A percentile compares a stretch with the other conserved stretches of the same genome.
Evolutionary conservation across 2,113 vertebrate species (phyloP).

Genomic region (Osmerus eperlanus): DNA sequence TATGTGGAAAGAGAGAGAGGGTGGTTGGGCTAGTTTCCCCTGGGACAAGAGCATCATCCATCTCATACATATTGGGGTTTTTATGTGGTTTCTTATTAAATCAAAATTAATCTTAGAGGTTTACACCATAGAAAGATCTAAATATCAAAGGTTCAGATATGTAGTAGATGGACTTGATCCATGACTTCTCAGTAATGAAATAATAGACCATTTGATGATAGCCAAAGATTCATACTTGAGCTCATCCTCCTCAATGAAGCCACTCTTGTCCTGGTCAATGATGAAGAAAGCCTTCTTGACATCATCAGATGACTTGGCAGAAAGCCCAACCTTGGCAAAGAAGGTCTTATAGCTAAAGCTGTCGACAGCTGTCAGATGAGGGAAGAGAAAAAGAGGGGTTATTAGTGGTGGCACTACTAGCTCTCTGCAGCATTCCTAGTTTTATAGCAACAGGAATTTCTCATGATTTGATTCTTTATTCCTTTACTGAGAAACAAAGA

Average conservation of each 20-base stretch:
- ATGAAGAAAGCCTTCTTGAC: slow-evolving; percentile 72
- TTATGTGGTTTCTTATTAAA: not conserved
- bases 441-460: no score
- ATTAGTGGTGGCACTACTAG: no score
- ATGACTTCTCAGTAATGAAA: no score
- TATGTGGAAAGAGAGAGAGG: slow-evolving; percentile 33
- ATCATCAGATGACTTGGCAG: slow-evolving; percentile 61
- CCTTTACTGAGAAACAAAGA: no score
- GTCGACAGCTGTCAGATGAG: slow-evolving; percentile 59
- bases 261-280: slow-evolving; percentile 79
- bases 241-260: slow-evolving; percentile 80
- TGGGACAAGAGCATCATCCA: not conserved
- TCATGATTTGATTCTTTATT: no score
- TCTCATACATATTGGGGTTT: not conserved
- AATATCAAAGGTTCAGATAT: no score
- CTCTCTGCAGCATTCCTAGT: no score
- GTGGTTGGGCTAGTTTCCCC: not conserved
- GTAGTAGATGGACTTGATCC: no score
- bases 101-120: not conserved
- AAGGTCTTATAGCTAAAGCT: slow-evolving; percentile 73
- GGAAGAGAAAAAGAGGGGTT: not conserved
- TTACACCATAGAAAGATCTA: no score
- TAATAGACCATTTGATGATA: not conserved
- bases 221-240: slow-evolving; percentile 67
- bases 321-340: slow-evolving; percentile 74